Conservation (phyloP, 2,888 invertebrate genomes). For the Unio pictorum region DNA sequence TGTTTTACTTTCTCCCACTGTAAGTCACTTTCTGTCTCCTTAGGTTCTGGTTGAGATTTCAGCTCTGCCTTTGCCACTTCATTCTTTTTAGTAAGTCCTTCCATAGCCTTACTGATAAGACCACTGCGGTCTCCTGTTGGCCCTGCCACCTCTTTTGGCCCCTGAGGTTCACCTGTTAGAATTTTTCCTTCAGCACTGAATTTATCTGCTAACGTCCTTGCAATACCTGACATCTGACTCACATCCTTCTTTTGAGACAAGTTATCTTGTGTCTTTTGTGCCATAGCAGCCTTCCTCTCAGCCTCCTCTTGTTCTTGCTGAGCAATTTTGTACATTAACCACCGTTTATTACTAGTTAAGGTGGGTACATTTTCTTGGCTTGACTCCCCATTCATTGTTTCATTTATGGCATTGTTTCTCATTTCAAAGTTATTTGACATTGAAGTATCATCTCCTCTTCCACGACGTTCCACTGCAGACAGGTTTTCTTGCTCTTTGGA, state of each 20-base stretch:
- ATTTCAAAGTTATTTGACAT: constrained; percentile 28
- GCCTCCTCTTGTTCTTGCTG: constrained; percentile 38
- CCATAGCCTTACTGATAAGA: constrained; percentile 93
- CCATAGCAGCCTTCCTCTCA: constrained; percentile 1
- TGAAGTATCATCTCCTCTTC: neutral
- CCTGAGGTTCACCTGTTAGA: constrained; percentile 29
- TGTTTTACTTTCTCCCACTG: constrained; percentile 91
- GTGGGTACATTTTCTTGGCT: constrained; percentile 21
- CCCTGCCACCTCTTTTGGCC: constrained; percentile 32
- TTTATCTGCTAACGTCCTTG: constrained; percentile 9
- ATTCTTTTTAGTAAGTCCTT: constrained; percentile 77
- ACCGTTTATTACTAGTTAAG: constrained; percentile 66
- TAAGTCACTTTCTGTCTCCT: constrained; percentile 92
- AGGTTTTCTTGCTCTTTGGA: constrained; percentile 31
- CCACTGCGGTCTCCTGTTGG: constrained; percentile 81
- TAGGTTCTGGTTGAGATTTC: constrained; percentile 72
- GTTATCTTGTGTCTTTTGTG: constrained; percentile 8
- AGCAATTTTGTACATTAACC: constrained; percentile 69
- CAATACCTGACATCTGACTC: constrained; percentile 12
- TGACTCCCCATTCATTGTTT: constrained; percentile 18
- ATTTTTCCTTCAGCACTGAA: constrained; percentile 23
- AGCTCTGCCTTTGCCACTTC: constrained; percentile 66
- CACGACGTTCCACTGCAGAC: constrained; percentile 23
- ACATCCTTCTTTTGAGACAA: constrained; percentile 32
- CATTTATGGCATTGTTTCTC: constrained; percentile 46